phyloP scores from a whole-genome alignment of 1,140 invertebrate genomes.

The Coptotermes formosanus region DNA sequence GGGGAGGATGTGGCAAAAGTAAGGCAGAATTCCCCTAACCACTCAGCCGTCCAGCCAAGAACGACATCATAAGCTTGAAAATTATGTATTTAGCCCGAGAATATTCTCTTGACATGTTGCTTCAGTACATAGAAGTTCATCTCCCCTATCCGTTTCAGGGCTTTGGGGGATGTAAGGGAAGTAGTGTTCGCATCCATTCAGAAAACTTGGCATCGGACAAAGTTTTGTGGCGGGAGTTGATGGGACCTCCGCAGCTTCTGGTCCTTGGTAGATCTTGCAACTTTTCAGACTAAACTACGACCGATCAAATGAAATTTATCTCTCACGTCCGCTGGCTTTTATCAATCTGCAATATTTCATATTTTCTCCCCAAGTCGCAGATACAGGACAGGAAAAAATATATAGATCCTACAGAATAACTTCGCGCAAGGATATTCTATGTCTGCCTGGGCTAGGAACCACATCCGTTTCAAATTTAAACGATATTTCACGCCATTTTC shows the following conservation, averaged over 20 bases:
- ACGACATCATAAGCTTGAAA: not conserved
- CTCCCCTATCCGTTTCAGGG: not conserved
- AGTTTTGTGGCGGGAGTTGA: conserved; percentile 13
- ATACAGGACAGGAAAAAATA: not conserved
- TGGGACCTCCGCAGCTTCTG: not conserved
- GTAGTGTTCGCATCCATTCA: not conserved
- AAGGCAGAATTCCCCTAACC: not conserved
- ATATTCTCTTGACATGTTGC: conserved; percentile 7
- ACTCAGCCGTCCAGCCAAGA: not conserved
- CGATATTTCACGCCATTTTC: no score
- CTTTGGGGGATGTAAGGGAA: not conserved
- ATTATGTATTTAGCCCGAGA: conserved; percentile 4
- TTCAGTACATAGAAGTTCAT: not conserved
- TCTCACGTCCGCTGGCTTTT: conserved; percentile 24
- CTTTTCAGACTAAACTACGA: conserved; percentile 27
- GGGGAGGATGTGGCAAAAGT: not conserved
- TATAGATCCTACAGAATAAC: not conserved
- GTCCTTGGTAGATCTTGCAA: not conserved
- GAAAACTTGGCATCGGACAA: conserved; percentile 17
- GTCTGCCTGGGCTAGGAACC: not conserved
- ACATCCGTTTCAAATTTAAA: no score
- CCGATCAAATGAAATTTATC: conserved; percentile 25
- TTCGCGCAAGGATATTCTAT: not conserved
- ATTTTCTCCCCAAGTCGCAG: not conserved
- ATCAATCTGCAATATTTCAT: conserved; percentile 28